A percentile compares a stretch with the other conserved stretches of the same genome.
Evolutionary conservation across 2,888 invertebrate species (phyloP).

Genomic region (Imbricaverruca yamaguchii): DNA sequence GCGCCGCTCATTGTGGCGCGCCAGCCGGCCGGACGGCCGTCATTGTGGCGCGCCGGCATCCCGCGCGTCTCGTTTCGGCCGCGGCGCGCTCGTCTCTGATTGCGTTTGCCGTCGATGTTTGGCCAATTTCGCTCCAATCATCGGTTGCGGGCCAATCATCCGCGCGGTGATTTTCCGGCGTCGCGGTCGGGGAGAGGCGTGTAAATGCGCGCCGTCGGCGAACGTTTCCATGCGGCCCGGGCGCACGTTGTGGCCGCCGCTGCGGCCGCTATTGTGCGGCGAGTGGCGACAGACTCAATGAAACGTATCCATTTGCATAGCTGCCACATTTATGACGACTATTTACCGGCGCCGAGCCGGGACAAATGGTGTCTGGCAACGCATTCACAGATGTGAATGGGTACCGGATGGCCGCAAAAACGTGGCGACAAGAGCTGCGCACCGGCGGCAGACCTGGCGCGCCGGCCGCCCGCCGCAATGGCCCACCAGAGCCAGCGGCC

Average conservation of each 20-base stretch:
- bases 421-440: background rate
- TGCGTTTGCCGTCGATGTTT: background rate
- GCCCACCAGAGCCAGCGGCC: no score
- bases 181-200: background rate
- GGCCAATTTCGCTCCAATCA: slow-evolving; percentile 12
- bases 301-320: slow-evolving; percentile 18
- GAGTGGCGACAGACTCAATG: background rate
- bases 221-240: background rate
- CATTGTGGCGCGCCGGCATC: background rate
- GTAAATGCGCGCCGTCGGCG: background rate
- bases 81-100: background rate
- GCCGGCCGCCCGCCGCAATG: no score
- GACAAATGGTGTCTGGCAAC: background rate
- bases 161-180: background rate
- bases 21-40: background rate
- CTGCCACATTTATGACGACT: slow-evolving; percentile 16
- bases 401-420: background rate
- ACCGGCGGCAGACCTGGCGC: no score
- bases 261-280: background rate
- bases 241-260: no score
- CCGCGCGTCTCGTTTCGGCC: background rate
- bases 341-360: background rate
- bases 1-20: background rate
- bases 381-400: background rate
- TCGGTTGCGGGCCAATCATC: slow-evolving; percentile 1